These are phyloP conservation scores for Syritta pipiens DNA, from an alignment of 2,888 invertebrate genomes.

Conservation along the genomic window DNA sequence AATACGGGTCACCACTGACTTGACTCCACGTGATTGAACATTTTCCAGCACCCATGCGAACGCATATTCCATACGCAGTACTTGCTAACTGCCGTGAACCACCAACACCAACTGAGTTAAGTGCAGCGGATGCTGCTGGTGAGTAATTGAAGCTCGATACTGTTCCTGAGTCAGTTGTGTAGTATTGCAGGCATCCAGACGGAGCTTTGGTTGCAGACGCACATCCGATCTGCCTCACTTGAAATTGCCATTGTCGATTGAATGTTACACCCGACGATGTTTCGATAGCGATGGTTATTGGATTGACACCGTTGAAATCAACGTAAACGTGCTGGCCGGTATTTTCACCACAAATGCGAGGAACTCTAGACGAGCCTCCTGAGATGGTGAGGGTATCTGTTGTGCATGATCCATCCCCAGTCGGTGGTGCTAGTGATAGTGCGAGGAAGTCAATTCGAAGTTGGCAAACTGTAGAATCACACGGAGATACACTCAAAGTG, in stretches of 20 bases:
- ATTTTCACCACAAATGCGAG: conserved; percentile 89
- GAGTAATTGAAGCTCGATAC: conserved; percentile 89
- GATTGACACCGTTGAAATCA: conserved; percentile 85
- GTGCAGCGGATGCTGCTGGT: conserved; percentile 81
- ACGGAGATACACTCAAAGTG: conserved; percentile 85
- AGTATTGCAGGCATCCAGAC: conserved; percentile 88
- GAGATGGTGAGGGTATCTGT: conserved; percentile 86
- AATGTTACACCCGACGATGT: conserved; percentile 83
- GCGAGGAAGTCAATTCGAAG: conserved; percentile 89
- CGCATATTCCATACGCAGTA: conserved; percentile 88
- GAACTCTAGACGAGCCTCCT: conserved; percentile 85
- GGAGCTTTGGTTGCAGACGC: conserved; percentile 86
- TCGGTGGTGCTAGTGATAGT: conserved; percentile 86
- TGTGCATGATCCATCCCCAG: conserved; percentile 85
- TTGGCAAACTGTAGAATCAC: conserved; percentile 82
- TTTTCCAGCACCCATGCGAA: conserved; percentile 86
- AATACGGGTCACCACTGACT: conserved; percentile 80
- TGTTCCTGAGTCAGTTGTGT: conserved; percentile 82
- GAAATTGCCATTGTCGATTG: conserved; percentile 87
- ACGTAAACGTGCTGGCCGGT: conserved; percentile 89
- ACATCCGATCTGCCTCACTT: conserved; percentile 86
- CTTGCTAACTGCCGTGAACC: conserved; percentile 87
- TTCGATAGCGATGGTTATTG: conserved; percentile 85
- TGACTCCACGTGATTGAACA: conserved; percentile 86
- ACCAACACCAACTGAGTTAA: conserved; percentile 80